phyloP scores from a whole-genome alignment of 1,140 invertebrate genomes.

The Phortica variegata region DNA sequence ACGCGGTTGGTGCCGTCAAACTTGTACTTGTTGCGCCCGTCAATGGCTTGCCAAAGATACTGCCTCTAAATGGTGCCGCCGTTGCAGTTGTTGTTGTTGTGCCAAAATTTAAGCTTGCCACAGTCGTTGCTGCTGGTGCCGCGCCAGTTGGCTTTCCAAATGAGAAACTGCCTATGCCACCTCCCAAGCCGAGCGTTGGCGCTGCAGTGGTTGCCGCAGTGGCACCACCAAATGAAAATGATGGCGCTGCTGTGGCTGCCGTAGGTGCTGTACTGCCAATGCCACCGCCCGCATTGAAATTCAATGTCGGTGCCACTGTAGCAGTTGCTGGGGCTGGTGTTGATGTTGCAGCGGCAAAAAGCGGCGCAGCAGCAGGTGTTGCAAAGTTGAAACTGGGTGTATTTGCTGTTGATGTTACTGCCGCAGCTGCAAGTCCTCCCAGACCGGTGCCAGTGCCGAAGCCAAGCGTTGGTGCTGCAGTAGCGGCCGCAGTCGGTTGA shows the following conservation, averaged over 20 bases:
- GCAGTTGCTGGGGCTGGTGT: too few relatives aligned
- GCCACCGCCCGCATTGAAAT: too few relatives aligned
- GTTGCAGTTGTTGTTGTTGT: conserved; percentile 41
- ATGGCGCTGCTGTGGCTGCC: background rate
- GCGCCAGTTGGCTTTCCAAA: conserved; percentile 31
- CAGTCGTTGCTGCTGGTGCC: conserved; percentile 23
- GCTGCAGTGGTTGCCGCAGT: conserved; percentile 29
- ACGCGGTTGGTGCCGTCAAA: conserved; percentile 16
- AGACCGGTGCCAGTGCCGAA: too few relatives aligned
- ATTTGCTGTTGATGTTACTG: too few relatives aligned
- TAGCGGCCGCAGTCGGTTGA: conserved; percentile 26
- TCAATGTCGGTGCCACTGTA: too few relatives aligned
- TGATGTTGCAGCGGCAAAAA: too few relatives aligned
- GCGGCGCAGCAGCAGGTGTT: conserved; percentile 7
- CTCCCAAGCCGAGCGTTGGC: conserved; percentile 20
- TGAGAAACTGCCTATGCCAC: conserved; percentile 27
- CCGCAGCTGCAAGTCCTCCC: too few relatives aligned
- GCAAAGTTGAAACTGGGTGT: conserved; percentile 35
- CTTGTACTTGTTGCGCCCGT: conserved; percentile 20
- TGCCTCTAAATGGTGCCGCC: conserved; percentile 26
- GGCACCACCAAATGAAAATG: too few relatives aligned
- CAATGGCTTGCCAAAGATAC: conserved; percentile 52
- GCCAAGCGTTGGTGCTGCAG: conserved; percentile 22
- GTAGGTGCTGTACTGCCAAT: conserved; percentile 7
- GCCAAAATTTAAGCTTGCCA: conserved; percentile 44